A percentile compares a stretch with the other conserved stretches of the same genome.
phyloP scores from a whole-genome alignment of 64 coral and sea anemone genomes.

The Catalaphyllia jardinei region DNA sequence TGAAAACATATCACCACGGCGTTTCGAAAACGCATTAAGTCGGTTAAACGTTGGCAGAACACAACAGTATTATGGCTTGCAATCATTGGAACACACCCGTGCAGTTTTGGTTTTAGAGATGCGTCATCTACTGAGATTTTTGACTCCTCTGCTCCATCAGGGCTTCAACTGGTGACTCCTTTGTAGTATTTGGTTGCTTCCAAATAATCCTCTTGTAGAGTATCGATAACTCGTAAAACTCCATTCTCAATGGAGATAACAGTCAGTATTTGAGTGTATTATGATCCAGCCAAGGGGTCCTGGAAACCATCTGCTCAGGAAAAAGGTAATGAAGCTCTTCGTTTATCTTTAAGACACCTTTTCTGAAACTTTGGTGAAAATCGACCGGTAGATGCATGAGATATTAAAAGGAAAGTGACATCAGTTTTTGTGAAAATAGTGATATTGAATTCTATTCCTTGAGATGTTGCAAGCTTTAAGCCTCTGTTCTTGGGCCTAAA shows the following conservation, averaged over 20 bases:
- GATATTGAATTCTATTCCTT: too few species aligned
- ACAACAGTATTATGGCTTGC: too few species aligned
- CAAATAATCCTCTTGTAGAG: conserved; percentile 23
- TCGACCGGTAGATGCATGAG: too few species aligned
- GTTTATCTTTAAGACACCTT: too few species aligned
- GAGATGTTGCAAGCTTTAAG: too few species aligned
- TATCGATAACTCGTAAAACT: background rate
- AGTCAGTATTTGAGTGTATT: conserved; percentile 9
- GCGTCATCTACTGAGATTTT: background rate
- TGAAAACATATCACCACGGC: too few species aligned
- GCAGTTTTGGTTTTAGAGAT: background rate
- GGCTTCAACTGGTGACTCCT: background rate
- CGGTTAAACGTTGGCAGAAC: too few species aligned
- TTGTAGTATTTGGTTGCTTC: conserved; percentile 17
- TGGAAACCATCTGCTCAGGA: background rate
- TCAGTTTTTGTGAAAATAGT: too few species aligned
- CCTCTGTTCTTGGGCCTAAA: too few species aligned
- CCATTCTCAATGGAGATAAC: background rate
- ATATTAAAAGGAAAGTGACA: too few species aligned
- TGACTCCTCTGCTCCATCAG: conserved; percentile 3
- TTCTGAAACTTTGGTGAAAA: too few species aligned
- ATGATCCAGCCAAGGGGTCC: background rate
- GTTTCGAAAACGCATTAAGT: too few species aligned
- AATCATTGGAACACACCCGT: background rate
- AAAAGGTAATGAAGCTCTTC: background rate